Evolutionary conservation across 1,140 invertebrate genomes (phyloP).

Genomic region (Drosophila chauvacae): DNA sequence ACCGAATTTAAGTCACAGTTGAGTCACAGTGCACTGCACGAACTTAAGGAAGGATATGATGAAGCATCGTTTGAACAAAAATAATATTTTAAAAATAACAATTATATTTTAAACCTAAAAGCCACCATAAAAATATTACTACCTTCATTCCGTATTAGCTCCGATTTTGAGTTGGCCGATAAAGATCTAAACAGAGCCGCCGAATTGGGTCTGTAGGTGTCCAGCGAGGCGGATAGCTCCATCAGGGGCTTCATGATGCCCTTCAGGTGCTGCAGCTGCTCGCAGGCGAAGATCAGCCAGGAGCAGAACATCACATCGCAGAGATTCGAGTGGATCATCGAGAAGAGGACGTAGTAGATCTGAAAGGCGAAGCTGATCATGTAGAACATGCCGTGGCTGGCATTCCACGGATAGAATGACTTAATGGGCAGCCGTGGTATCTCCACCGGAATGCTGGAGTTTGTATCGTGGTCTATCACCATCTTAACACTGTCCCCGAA

Average conservation of each 20-base stretch:
- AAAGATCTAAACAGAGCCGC: constrained; percentile 89
- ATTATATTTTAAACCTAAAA: neutral
- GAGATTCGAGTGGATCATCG: constrained; percentile 89
- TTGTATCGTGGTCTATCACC: constrained; percentile 89
- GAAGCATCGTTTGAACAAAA: neutral
- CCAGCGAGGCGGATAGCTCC: constrained; percentile 91
- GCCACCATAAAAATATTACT: neutral
- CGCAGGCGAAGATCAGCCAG: constrained; percentile 92
- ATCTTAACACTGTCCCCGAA: constrained; percentile 89
- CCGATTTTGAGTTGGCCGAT: constrained; percentile 86
- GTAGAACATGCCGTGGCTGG: constrained; percentile 88
- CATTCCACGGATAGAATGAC: constrained; percentile 91
- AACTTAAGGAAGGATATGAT: neutral
- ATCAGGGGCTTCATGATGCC: constrained; percentile 93
- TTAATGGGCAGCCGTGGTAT: constrained; percentile 90
- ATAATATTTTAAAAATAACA: neutral
- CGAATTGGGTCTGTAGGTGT: constrained; percentile 91
- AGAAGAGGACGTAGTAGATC: constrained; percentile 91
- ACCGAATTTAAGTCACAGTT: neutral
- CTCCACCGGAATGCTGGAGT: constrained; percentile 88
- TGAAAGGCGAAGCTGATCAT: constrained; percentile 89
- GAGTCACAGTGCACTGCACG: neutral
- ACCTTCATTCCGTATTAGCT: constrained; percentile 85
- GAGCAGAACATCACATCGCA: constrained; percentile 92
- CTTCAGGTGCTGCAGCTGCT: constrained; percentile 92